Base-by-base conservation (phyloP, 2,888 invertebrate genomes). In the Melipona beecheii region DNA sequence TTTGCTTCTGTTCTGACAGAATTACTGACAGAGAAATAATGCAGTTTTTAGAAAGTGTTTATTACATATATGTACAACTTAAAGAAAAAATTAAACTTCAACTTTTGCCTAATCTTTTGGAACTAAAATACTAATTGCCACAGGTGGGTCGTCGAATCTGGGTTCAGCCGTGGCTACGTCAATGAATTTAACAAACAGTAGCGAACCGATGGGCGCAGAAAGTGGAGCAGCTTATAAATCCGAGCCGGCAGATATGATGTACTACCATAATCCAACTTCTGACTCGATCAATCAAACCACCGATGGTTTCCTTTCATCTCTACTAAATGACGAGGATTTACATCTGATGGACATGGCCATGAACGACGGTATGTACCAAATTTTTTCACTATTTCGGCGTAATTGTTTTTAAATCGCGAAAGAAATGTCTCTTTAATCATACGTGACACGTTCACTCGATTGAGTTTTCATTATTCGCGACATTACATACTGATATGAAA, bases 261-360 rank as follows among this genome's bases (percentile, higher is more conserved):
- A 98, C 94, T 98, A 98, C 93, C 97, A 93, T 49, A 87, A 91
- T 75, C 92, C 90, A 73, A 86, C 91, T 50, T 96, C 97, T 4
- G 96, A 96, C 68, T 96, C 96, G 90, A 95, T 96, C 92, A 96
- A 97, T 94, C 97, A 97, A 93, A 97, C 97, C 56, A 96, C 97
- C 43, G 98, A 98, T 91, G 98, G 98, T 65, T 97, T 98, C 92
- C 96, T 98, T 60, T 98, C 98, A 85, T 98, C 98, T 2, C 97
- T 98, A 85, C 95, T 98, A 75, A 98, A 98, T 92, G 98, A 98
- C 90, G 98, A 98, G 92, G 98, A 98, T 92, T 95, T 98, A 56
- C 98, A 98, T 93, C 95, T 98, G 72, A 98, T 98, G 98, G 98
- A 98, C 91, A 98, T 98, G 97, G 97, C 97, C 64, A 97, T 97